phyloP scores from a whole-genome alignment of 2,113 vertebrate species.

The Ageneiosus marmoratus region DNA sequence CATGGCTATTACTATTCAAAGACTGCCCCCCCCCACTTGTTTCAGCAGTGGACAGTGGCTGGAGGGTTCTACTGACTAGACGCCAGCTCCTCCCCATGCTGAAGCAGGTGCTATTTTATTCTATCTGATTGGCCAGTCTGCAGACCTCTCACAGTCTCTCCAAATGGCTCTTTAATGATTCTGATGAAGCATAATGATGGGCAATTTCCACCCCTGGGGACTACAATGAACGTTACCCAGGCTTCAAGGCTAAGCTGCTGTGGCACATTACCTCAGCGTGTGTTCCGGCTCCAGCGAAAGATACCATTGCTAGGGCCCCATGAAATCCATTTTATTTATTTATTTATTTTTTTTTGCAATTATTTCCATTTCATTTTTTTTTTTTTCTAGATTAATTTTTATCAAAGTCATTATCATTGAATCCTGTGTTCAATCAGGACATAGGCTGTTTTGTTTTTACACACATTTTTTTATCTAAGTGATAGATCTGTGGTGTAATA shows the following conservation, averaged over 20 bases:
- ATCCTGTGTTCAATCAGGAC: too few relatives aligned
- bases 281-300: constrained; percentile 35
- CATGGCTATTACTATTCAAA: background rate
- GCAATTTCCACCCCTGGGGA: constrained; percentile 51
- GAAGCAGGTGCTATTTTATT: constrained; percentile 40
- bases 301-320: constrained; percentile 34
- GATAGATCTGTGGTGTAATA: too few relatives aligned
- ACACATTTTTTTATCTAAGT: too few relatives aligned
- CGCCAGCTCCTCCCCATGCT: constrained; percentile 47
- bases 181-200: constrained; percentile 53
- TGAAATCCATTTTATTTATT: too few relatives aligned
- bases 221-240: constrained; percentile 51
- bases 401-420: too few relatives aligned
- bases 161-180: constrained; percentile 55
- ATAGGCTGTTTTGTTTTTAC: too few relatives aligned
- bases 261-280: constrained; percentile 55
- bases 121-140: constrained; percentile 38
- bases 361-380: too few relatives aligned
- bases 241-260: constrained; percentile 41
- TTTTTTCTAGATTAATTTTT: too few relatives aligned
- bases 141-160: constrained; percentile 38
- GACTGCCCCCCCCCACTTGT: background rate
- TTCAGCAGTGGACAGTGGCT: background rate
- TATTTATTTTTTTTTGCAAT: too few relatives aligned
- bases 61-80: constrained; percentile 31